Evolutionary conservation across 2,797 vertebrate species (phyloP).

Genomic region (Sphenodon punctatus): DNA sequence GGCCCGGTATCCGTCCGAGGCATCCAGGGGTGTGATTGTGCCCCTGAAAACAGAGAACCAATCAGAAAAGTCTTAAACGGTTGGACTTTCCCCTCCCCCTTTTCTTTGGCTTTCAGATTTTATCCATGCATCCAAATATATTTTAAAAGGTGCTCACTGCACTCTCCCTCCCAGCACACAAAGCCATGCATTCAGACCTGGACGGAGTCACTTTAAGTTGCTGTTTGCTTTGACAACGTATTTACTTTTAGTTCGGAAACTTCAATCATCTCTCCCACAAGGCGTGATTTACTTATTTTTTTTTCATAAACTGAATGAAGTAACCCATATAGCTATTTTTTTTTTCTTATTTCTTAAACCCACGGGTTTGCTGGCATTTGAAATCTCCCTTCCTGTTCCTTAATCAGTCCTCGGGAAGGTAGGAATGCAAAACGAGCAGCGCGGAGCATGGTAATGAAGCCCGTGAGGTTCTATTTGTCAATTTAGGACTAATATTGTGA

Average conservation of each 20-base stretch:
- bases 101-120: background rate
- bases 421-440: conserved; percentile 7
- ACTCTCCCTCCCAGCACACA: background rate
- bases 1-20: too few relatives aligned
- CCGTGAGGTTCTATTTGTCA: conserved; percentile 42
- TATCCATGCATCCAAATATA: background rate
- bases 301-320: background rate
- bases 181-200: background rate
- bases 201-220: background rate
- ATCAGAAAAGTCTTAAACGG: background rate
- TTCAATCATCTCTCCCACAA: background rate
- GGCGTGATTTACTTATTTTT: accelerated
- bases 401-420: conserved; percentile 32
- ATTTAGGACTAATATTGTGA: conserved; percentile 39
- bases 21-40: too few relatives aligned
- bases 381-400: background rate
- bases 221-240: background rate
- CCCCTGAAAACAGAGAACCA: background rate
- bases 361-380: accelerated
- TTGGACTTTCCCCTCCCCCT: background rate
- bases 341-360: background rate
- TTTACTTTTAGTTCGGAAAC: background rate
- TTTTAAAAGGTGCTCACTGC: background rate
- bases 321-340: background rate
- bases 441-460: background rate